These are phyloP conservation scores for Adela reaumurella DNA, from an alignment of 2,888 invertebrate genomes.

Conservation along the genomic window DNA sequence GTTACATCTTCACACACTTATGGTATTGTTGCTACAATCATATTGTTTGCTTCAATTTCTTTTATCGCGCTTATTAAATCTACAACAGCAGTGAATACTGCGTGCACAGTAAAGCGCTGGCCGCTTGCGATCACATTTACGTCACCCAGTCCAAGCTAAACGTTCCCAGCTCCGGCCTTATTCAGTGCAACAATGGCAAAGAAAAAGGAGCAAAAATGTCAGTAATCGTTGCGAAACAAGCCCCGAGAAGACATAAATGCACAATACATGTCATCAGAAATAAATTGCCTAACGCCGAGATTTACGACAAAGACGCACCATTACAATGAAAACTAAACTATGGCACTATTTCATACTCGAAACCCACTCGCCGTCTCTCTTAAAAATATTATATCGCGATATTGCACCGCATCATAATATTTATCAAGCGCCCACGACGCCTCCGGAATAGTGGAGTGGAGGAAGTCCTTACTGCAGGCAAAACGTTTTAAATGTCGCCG, in stretches of 20 bases:
- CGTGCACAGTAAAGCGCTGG: no score
- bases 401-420: conserved; percentile 19
- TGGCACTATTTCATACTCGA: neutral
- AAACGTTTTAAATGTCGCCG: neutral
- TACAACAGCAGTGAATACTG: no score
- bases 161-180: neutral
- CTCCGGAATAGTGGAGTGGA: neutral
- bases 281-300: conserved; percentile 35
- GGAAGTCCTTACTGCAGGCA: neutral
- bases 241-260: conserved; percentile 20
- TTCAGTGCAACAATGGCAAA: conserved; percentile 19
- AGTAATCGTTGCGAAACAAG: conserved; percentile 26
- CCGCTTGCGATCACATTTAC: no score
- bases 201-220: conserved; percentile 23
- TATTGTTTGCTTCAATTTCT: no score
- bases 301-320: conserved; percentile 30
- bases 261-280: conserved; percentile 36
- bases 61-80: no score
- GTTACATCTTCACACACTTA: no score
- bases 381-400: conserved; percentile 28
- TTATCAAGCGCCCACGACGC: conserved; percentile 18
- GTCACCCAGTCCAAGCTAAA: no score
- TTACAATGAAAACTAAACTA: neutral
- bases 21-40: no score
- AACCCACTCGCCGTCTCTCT: neutral